Evolutionary conservation across 2,113 vertebrate species (phyloP).

Genomic region (Melospiza georgiana): DNA sequence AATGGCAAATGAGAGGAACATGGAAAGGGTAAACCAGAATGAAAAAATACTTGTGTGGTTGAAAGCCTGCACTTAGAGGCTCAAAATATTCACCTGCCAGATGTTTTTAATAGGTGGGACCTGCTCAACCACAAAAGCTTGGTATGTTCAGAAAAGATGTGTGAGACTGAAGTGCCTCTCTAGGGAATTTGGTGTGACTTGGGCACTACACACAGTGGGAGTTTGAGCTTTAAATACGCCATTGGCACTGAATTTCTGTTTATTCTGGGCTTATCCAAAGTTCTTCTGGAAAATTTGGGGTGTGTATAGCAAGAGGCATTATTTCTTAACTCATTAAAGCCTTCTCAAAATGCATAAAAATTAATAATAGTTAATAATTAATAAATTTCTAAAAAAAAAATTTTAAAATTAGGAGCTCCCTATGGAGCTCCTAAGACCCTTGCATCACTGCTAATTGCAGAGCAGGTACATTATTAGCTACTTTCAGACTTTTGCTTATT

Average conservation of each 20-base stretch:
- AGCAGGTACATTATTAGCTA: neutral
- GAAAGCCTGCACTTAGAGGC: neutral
- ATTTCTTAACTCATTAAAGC: neutral
- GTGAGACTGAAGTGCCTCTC: neutral
- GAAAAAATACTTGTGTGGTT: neutral
- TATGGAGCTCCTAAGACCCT: neutral
- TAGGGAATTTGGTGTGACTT: neutral
- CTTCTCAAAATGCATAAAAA: neutral
- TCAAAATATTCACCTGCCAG: neutral
- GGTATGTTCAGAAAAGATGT: neutral
- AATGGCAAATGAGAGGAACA: neutral
- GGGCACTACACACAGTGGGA: too few relatives aligned
- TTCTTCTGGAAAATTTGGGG: fast-evolving
- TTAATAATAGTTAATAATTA: neutral
- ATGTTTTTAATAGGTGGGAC: neutral
- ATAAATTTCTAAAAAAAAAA: neutral
- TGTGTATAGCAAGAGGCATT: neutral
- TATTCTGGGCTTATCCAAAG: neutral
- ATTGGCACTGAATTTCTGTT: neutral
- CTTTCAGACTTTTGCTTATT: neutral
- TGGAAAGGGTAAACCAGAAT: neutral
- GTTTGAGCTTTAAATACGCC: neutral
- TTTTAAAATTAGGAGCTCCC: neutral
- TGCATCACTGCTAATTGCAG: neutral
- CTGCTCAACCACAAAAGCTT: neutral